Conservation (phyloP, 2,113 vertebrate species). For the Mugil cephalus region DNA sequence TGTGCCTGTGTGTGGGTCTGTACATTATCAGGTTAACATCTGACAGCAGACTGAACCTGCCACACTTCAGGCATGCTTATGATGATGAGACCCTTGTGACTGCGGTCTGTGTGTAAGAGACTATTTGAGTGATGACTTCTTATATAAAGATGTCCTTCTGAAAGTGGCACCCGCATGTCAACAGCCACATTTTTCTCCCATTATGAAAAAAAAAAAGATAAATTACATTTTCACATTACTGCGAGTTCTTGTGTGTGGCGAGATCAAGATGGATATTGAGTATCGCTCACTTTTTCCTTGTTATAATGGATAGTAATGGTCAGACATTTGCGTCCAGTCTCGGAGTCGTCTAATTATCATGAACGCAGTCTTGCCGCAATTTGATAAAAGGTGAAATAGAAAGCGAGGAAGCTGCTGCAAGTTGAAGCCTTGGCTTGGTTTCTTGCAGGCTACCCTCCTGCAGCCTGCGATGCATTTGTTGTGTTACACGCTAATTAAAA, state of each 20-base stretch:
- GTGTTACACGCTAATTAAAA: slow-evolving; percentile 66
- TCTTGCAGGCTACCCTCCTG: slow-evolving; percentile 22
- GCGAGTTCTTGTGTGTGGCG: neutral
- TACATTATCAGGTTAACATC: slow-evolving; percentile 52
- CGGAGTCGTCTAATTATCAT: neutral
- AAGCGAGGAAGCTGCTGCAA: too few species aligned
- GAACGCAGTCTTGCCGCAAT: neutral
- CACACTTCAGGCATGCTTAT: slow-evolving; percentile 40
- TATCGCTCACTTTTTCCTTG: neutral
- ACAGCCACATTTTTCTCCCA: slow-evolving; percentile 16
- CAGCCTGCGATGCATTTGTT: slow-evolving; percentile 32
- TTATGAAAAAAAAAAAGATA: slow-evolving; percentile 20
- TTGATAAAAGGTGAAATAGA: too few species aligned
- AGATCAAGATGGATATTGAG: neutral
- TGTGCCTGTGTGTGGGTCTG: slow-evolving; percentile 13
- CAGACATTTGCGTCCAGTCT: too few species aligned
- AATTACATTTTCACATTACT: slow-evolving; percentile 6
- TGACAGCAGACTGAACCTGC: slow-evolving; percentile 39
- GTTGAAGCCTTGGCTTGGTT: neutral
- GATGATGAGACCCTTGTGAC: slow-evolving; percentile 43
- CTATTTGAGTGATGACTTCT: neutral
- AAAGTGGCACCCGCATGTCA: slow-evolving; percentile 12
- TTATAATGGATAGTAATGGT: neutral
- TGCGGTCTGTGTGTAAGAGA: neutral
- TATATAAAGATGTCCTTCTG: slow-evolving; percentile 37